Evolutionary conservation across 2,113 vertebrate species (phyloP).

Genomic region (Phodopus roborovskii): DNA sequence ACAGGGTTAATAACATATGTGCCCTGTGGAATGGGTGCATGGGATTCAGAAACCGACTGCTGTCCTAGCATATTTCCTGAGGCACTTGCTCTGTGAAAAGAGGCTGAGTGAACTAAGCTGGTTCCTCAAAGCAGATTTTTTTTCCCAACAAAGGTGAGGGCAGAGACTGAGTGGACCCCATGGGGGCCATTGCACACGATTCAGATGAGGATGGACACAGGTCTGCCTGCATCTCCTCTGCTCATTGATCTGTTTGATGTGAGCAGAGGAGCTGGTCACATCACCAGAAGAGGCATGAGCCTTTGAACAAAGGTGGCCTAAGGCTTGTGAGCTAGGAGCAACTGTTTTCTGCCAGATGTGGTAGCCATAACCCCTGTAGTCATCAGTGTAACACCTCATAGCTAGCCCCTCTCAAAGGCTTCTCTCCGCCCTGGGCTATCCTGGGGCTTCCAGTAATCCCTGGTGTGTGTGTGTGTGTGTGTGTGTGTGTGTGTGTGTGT

Average conservation of each 20-base stretch:
- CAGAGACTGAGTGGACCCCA: neutral
- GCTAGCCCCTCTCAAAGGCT: neutral
- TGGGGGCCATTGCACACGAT: neutral
- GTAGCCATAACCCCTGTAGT: too few relatives aligned
- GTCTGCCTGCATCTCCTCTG: neutral
- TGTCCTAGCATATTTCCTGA: neutral
- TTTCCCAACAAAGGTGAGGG: neutral
- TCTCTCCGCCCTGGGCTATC: accelerated
- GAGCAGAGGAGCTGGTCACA: neutral
- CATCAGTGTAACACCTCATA: too few relatives aligned
- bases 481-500: neutral
- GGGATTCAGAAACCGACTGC: neutral
- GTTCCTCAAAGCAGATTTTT: neutral
- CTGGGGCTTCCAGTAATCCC: neutral
- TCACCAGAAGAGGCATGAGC: neutral
- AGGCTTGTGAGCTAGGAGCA: neutral
- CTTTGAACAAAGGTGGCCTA: neutral
- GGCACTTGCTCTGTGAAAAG: neutral
- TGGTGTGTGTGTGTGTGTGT: neutral
- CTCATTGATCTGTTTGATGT: neutral
- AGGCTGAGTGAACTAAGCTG: too few relatives aligned
- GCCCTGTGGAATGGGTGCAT: too few relatives aligned
- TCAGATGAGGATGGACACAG: neutral
- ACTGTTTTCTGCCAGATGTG: accelerated
- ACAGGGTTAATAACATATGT: too few relatives aligned